Evolutionary conservation across 92 coral and sea anemone genomes (phyloP), one percentile per base, ranked within the genome.

Genomic region (Phenganax subtilis): DNA sequence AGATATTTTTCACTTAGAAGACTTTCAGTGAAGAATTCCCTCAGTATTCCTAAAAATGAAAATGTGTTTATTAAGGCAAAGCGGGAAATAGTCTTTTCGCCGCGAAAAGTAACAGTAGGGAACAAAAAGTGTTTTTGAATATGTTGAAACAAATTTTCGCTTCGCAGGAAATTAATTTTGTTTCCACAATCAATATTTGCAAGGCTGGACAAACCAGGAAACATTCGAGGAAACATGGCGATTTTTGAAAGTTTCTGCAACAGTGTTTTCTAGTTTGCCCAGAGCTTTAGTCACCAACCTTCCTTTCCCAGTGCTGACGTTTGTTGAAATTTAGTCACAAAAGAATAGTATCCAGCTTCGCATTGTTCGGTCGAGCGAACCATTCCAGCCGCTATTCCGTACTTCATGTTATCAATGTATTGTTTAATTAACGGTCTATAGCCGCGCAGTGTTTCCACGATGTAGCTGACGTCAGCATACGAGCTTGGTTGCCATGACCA

Each of bases 341-440:
- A 84, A 9, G 99, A 85, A 64, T 88, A 89, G 60, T 90, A 66
- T 9, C 99, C 99, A 6, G 86, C 97, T 20, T 90, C 88, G 27
- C 99, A 96, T 7, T 88, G 93, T 65, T 92, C 99, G 9, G 17
- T 83, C 9, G 99, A 87, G 20, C 99, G 91, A 3, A 92, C 91
- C 84, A 85, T 92, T 6, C 99, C 99, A 0, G 99, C 99, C 25
- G 75, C 63, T 8, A 96, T 86, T 0, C 99, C 99, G 72, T 96
- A 89, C 71, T 83, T 80, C 52, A 96, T 65, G 66, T 96, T 96
- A 11, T 72, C 84, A 63, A 90, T 87, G 81, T 96, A 96, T 84
- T 96, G 97, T 52, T 81, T 77, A 51, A 96, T 69, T 16, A 97
- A 87, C 64, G 76, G 90, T 16, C 72, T 85, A 17, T 92, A 54